Base-by-base conservation (phyloP, 35 echinoderm and acorn worm genomes). In the Eucidaris tribuloides region DNA sequence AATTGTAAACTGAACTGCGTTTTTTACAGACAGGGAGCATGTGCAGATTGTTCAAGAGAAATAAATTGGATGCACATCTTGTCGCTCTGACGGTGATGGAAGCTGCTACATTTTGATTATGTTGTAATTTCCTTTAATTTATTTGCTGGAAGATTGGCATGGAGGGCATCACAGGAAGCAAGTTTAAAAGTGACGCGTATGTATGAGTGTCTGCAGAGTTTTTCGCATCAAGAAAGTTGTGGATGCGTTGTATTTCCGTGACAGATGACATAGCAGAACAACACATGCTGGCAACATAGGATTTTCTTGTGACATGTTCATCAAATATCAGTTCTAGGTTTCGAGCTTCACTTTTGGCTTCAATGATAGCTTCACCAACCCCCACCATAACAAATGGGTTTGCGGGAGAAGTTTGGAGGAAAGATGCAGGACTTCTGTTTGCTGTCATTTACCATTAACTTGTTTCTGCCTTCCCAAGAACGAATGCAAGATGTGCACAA, bases 361-460 rank as follows among this genome's bases (percentile, higher is more conserved):
- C 63, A 66, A 66, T 66, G 63, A 66, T 34, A 9, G 63, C 18
- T 15, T 66, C 64, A 38, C 30, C 64, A 18, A 0, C 64, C 5
- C 1, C 42, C 15, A 72, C 6, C 20, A 9, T 38, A 38, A 68
- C 64, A 6, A 18, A 30, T 30, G 64, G 64, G 66, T 36, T 42
- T 20, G 2, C 1, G 32, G 33, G 5, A 72, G 34, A n/a, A 72
- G 42, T n/a, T 19, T 72, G 20, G 36, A 72, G 37, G 66, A 72
- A 20, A 72, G 34, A 34, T 72, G 66, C 5, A 72, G 31, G n/a
- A 72, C 11, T 72, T 72, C 37, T 13, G 66, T 72, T 72, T 72
- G 15, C 19, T 35, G 19, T 36, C 64, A 30, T 68, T 68, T 20
- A 68, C 38, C 7, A 30, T 38, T 39, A 72, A n/a, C 39, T 72